Percentiles rank a stretch among this genome's conserved stretches.
Conservation (phyloP, 2,113 vertebrate genomes). For the Choloepus hoffmanni region DNA sequence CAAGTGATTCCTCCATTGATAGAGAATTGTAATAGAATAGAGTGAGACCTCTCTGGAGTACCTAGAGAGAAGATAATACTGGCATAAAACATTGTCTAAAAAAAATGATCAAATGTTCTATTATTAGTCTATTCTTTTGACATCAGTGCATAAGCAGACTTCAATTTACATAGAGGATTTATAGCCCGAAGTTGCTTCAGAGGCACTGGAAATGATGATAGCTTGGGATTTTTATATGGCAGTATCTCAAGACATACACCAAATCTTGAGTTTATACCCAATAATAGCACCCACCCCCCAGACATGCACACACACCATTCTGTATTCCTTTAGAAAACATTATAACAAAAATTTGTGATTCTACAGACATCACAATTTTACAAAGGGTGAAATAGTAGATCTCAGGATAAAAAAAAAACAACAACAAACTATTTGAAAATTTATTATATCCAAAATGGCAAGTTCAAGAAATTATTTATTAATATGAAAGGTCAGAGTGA, state of each 20-base stretch:
- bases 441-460: neutral
- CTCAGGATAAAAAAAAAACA: constrained; percentile 32
- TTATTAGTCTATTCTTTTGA: neutral
- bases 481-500: constrained; percentile 33
- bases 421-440: constrained; percentile 7
- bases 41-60: constrained; percentile 96
- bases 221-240: neutral
- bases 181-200: neutral
- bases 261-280: neutral
- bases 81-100: neutral
- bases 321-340: constrained; percentile 44
- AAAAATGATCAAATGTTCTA: neutral
- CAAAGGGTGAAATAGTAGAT: constrained; percentile 40
- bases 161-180: neutral
- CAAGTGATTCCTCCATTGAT: constrained; percentile 97
- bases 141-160: neutral
- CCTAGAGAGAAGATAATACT: constrained; percentile 86
- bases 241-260: neutral
- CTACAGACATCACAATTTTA: neutral
- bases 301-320: neutral
- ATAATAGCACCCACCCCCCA: neutral
- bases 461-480: constrained; percentile 51
- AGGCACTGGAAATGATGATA: neutral
- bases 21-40: constrained; percentile 96
- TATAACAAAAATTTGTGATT: neutral